These are phyloP conservation scores for Atherix ibis DNA, from an alignment of 2,888 invertebrate genomes.

Conservation along the genomic window DNA sequence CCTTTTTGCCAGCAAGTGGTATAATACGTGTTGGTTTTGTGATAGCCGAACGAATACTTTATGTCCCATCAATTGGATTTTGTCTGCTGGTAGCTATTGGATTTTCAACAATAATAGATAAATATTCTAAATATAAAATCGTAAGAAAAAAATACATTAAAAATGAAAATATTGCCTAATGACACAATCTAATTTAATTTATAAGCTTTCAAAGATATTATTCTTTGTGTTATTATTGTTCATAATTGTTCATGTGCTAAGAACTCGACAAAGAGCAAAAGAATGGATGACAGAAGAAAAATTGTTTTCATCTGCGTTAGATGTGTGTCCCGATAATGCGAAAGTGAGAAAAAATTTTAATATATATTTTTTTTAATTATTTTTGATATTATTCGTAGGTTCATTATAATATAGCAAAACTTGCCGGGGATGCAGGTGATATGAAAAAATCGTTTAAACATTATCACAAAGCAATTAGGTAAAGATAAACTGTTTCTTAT, in stretches of 20 bases:
- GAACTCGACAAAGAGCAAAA: constrained; percentile 46
- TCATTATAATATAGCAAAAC: constrained; percentile 81
- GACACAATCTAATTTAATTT: too few species aligned
- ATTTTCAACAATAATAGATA: constrained; percentile 50
- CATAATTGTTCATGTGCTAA: constrained; percentile 20
- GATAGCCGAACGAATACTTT: constrained; percentile 85
- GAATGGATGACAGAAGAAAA: constrained; percentile 70
- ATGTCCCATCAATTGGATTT: constrained; percentile 95
- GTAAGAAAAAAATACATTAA: constrained; percentile 2
- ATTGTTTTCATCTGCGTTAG: constrained; percentile 65
- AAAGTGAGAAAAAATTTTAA: constrained; percentile 41
- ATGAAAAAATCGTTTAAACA: constrained; percentile 52
- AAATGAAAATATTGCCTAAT: constrained; percentile 3
- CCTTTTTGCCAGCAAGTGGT: constrained; percentile 91
- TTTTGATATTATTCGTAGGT: constrained; percentile 7
- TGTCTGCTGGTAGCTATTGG: constrained; percentile 81
- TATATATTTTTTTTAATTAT: constrained; percentile 2
- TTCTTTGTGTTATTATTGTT: constrained; percentile 14
- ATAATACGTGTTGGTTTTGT: constrained; percentile 97
- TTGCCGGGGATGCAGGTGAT: constrained; percentile 59
- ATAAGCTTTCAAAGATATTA: constrained; percentile 24
- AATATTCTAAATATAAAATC: constrained; percentile 27
- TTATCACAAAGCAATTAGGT: constrained; percentile 64
- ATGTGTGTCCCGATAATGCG: constrained; percentile 85
- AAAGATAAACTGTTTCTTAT: constrained; percentile 12